Conservation (phyloP, 2,113 vertebrate genomes). For the Marmota flaviventris region DNA sequence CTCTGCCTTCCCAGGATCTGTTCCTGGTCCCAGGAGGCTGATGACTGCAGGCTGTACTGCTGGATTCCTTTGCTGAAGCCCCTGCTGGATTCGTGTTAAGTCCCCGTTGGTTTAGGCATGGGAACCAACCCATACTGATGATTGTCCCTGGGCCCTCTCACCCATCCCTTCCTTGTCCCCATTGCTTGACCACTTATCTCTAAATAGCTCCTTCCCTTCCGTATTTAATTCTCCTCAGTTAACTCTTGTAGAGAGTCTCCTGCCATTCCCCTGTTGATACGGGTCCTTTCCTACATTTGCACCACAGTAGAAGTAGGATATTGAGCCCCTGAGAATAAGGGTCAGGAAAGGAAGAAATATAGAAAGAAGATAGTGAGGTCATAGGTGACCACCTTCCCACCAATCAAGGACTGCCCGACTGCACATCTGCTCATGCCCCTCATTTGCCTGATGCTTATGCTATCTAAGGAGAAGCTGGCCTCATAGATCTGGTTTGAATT, state of each 20-base stretch:
- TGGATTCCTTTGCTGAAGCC: not conserved
- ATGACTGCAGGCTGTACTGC: not conserved
- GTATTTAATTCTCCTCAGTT: not conserved
- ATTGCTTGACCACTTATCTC: not conserved
- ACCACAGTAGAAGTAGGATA: not conserved
- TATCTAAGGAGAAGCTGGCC: conserved; percentile 9
- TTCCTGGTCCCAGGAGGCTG: not conserved
- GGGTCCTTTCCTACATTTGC: not conserved
- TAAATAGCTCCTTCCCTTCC: not conserved
- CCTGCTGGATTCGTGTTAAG: not conserved
- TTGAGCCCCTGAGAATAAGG: not conserved
- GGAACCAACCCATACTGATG: not conserved
- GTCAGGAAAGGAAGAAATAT: not conserved
- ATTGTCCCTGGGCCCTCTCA: not conserved
- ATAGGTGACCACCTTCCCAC: not conserved
- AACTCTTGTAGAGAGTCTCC: not conserved
- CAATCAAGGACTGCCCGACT: not conserved
- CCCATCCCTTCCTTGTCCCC: not conserved
- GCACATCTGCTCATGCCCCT: not conserved
- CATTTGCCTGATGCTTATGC: not conserved
- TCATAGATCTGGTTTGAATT: conserved; percentile 77
- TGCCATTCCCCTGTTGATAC: no score
- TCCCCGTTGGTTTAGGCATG: not conserved
- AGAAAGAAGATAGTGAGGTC: not conserved
- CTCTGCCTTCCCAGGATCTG: not conserved